phyloP scores from a whole-genome alignment of 2,888 invertebrate genomes.

The Campoplex capitator region DNA sequence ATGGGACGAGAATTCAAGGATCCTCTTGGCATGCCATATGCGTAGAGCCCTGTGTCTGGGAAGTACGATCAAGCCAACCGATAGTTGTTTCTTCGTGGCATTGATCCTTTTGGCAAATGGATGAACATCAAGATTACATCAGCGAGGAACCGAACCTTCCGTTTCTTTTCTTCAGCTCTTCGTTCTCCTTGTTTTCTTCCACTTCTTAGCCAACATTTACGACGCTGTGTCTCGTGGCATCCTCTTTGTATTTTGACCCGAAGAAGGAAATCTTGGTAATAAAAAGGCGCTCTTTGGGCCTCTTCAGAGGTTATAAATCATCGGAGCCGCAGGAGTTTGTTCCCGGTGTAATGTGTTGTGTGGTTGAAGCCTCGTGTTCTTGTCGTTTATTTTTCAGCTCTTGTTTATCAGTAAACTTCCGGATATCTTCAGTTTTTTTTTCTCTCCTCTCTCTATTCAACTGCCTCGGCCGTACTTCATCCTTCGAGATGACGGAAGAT shows the following conservation, averaged over 20 bases:
- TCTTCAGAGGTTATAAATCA: constrained; percentile 52
- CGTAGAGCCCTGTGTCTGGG: background rate
- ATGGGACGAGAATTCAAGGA: constrained; percentile 4
- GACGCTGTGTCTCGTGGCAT: constrained; percentile 31
- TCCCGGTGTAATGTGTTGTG: constrained; percentile 34
- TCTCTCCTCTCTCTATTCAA: background rate
- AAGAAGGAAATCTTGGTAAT: constrained; percentile 53
- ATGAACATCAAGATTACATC: constrained; percentile 53
- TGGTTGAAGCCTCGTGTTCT: constrained; percentile 8
- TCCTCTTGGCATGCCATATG: constrained; percentile 14
- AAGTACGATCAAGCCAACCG: constrained; percentile 48
- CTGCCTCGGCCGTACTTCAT: constrained; percentile 66
- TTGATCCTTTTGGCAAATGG: constrained; percentile 50
- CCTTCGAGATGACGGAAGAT: constrained; percentile 59
- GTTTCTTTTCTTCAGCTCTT: constrained; percentile 15
- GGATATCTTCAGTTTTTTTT: constrained; percentile 8
- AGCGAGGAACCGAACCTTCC: constrained; percentile 28
- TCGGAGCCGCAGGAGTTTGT: constrained; percentile 29
- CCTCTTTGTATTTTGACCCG: constrained; percentile 37
- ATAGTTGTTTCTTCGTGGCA: constrained; percentile 42
- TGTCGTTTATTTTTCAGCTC: constrained; percentile 5
- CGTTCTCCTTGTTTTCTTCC: background rate
- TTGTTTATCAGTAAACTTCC: constrained; percentile 51
- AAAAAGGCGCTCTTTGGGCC: constrained; percentile 19
- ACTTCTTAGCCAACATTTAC: constrained; percentile 37